A percentile compares a stretch with the other conserved stretches of the same genome.
Conservation (phyloP, 2,888 invertebrate genomes). For the Pheosia gnoma region DNA sequence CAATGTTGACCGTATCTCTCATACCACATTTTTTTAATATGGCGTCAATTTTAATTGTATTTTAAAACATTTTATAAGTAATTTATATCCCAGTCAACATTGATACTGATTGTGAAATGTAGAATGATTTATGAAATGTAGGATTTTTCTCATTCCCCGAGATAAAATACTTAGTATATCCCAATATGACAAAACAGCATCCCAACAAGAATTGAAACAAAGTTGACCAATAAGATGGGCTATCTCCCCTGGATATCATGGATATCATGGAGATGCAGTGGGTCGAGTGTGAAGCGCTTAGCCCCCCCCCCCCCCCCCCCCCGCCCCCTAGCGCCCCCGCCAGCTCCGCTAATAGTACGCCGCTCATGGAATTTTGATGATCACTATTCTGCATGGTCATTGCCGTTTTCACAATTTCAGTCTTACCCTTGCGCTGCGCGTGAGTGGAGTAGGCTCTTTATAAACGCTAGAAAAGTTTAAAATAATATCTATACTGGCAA, state of each 20-base stretch:
- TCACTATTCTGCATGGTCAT: constrained; percentile 78
- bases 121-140: too few species aligned
- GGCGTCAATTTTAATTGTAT: too few species aligned
- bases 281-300: constrained; percentile 4
- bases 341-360: constrained; percentile 57
- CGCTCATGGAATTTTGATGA: constrained; percentile 75
- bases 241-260: constrained; percentile 10
- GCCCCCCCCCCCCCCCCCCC: constrained; percentile 8
- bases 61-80: too few species aligned
- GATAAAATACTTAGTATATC: too few species aligned
- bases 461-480: background rate
- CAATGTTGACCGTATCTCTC: too few species aligned
- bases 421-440: constrained; percentile 25
- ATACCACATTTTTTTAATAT: too few species aligned
- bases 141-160: too few species aligned
- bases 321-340: constrained; percentile 10
- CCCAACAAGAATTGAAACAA: constrained; percentile 20
- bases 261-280: constrained; percentile 17
- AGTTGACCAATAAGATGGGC: constrained; percentile 47
- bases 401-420: constrained; percentile 75
- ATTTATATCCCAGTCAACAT: too few species aligned
- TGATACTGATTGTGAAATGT: too few species aligned
- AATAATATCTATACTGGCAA: too few species aligned
- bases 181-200: constrained; percentile 1
- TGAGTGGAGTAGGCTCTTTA: constrained; percentile 38